phyloP scores from a whole-genome alignment of 2,888 invertebrate genomes.

The Agrochola litura region DNA sequence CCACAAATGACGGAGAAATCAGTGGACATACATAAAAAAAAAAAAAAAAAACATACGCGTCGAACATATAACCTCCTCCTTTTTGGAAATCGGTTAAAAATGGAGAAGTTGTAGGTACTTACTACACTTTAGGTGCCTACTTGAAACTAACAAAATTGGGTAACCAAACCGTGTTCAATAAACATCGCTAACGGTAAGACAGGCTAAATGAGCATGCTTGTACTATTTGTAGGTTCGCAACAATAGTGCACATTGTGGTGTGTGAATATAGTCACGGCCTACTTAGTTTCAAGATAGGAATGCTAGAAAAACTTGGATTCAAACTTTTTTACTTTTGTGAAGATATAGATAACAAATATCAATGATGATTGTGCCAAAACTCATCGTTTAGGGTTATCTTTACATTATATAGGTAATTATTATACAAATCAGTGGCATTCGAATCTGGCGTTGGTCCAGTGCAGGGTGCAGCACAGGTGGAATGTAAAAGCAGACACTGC shows the following conservation, averaged over 20 bases:
- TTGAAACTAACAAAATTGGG: not conserved
- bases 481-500: not conserved
- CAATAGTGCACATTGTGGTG: not conserved
- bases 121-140: not conserved
- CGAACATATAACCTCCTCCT: too few relatives aligned
- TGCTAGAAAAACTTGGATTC: not conserved
- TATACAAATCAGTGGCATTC: not conserved
- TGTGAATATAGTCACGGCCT: not conserved
- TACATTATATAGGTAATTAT: not conserved
- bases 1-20: too few relatives aligned
- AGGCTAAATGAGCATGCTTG: not conserved
- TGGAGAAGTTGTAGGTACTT: not conserved
- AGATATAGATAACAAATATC: not conserved
- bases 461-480: too few relatives aligned
- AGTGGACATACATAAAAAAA: too few relatives aligned
- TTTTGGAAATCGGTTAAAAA: too few relatives aligned
- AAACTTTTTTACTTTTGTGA: not conserved
- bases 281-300: not conserved
- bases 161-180: too few relatives aligned
- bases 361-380: not conserved
- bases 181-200: not conserved
- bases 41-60: too few relatives aligned
- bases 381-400: not conserved
- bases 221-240: not conserved
- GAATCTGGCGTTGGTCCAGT: too few relatives aligned